Evolutionary conservation across 1,140 invertebrate species (phyloP).

Genomic region (Drosophila punjabiensis): DNA sequence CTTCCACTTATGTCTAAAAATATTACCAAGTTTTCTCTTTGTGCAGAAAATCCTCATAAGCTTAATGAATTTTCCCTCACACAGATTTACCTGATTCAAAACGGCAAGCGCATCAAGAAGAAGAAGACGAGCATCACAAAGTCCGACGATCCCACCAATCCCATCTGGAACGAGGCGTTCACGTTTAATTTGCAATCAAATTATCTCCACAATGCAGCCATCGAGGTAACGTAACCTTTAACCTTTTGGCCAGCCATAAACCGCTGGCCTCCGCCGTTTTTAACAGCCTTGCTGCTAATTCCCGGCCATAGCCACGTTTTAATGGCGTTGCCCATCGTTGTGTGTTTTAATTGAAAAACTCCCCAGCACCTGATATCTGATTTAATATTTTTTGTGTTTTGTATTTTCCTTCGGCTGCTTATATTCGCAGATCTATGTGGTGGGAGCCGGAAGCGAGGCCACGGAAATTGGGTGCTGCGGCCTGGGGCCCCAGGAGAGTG

Average conservation of each 20-base stretch:
- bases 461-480: slow-evolving; percentile 89
- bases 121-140: slow-evolving; percentile 97
- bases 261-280: slow-evolving; percentile 23
- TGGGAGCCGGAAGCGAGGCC: slow-evolving; percentile 86
- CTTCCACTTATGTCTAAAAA: too few species aligned
- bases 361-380: slow-evolving; percentile 13
- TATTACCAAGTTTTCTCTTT: background rate
- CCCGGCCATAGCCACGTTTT: slow-evolving; percentile 33
- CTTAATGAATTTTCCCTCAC: background rate
- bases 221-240: slow-evolving; percentile 88
- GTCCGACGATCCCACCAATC: slow-evolving; percentile 93
- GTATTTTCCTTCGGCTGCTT: background rate
- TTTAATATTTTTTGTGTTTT: background rate
- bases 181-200: slow-evolving; percentile 93
- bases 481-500: slow-evolving; percentile 89
- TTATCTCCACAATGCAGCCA: slow-evolving; percentile 89
- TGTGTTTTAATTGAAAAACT: slow-evolving; percentile 55
- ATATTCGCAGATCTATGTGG: slow-evolving; percentile 85
- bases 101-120: slow-evolving; percentile 93
- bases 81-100: slow-evolving; percentile 92
- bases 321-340: slow-evolving; percentile 21
- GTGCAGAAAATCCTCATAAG: background rate
- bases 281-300: slow-evolving; percentile 42
- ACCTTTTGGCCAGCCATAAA: slow-evolving; percentile 9
- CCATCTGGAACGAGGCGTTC: slow-evolving; percentile 98